Conservation (phyloP, 2,888 invertebrate species). For the Chaetoderma sp. region DNA sequence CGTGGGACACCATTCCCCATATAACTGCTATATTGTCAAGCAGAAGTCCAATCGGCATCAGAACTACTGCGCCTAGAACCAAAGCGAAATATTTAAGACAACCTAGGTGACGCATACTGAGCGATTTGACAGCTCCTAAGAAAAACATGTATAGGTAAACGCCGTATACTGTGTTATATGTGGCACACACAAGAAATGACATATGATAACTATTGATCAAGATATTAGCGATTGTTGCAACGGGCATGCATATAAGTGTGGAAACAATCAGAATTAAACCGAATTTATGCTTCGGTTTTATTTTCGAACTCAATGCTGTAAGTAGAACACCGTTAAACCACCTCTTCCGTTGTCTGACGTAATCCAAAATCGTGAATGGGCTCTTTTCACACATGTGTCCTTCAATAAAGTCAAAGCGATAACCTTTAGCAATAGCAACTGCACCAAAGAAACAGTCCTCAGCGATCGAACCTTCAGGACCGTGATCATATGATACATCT, state of each 20-base stretch:
- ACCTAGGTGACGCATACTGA: too few species aligned
- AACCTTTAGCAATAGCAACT: constrained; percentile 52
- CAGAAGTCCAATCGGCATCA: not conserved
- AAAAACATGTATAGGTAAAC: too few species aligned
- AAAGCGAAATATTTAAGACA: too few species aligned
- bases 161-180: too few species aligned
- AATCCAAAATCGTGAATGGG: constrained; percentile 54
- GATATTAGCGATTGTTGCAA: not conserved
- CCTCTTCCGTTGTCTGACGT: constrained; percentile 51
- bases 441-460: constrained; percentile 59
- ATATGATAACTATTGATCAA: not conserved
- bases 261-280: too few species aligned
- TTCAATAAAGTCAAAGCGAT: constrained; percentile 57
- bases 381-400: constrained; percentile 62
- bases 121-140: too few species aligned
- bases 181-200: too few species aligned
- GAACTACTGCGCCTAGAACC: too few species aligned
- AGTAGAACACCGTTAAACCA: constrained; percentile 58
- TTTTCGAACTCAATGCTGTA: constrained; percentile 44
- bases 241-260: too few species aligned
- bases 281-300: constrained; percentile 46
- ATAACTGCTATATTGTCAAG: not conserved
- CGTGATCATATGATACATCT: constrained; percentile 52
- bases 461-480: constrained; percentile 52
- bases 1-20: not conserved